Evolutionary conservation across 2,888 invertebrate species (phyloP), one percentile per base, ranked within the genome.

Genomic region (Charanyca ferruginea): DNA sequence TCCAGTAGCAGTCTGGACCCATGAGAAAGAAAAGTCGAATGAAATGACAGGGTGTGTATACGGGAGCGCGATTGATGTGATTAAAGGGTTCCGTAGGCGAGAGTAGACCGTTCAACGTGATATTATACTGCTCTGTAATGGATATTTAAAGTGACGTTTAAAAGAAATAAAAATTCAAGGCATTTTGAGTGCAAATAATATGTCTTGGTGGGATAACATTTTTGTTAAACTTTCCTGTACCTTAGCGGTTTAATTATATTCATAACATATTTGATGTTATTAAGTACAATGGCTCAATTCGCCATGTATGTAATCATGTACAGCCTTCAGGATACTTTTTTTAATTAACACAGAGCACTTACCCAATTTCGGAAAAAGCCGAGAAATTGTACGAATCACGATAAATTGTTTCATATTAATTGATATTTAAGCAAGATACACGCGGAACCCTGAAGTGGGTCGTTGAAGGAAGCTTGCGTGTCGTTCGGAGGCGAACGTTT

Each of bases 11-110:
- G 88, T 87, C 87, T 87, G 89, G 89, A 90, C 82, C 91, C 94
- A 93, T 94, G 95, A 94, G 94, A 95, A 95, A 94, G 94, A 92
- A 87, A 88, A 87, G 88, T 85, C 82, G 89, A 91, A 91, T 92
- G 87, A 91, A 89, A 89, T 87, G 89, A 89, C 87, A 85, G 86
- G 83, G 69, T 75, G 80, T 77, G 79, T 66, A 69, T 81, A 77
- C 76, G 73, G 74, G 77, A 72, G 75, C 76, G 71, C 66, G 80
- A 73, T 59, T 71, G 66, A 84, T 65, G 77, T 83, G 73, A 81
- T 83, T 81, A 83, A 64, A 79, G 87, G 91, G 93, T 92, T 92
- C 93, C 75, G 89, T 79, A 83, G 28, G 22, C 23, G 9, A 48
- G 20, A 57, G 61, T 49, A 62, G 59, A 68, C 59, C 35, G 20